Evolutionary conservation across 23 tunicate species (phyloP), one percentile per base, ranked within the genome.

Genomic region (Botrylloides violaceus): DNA sequence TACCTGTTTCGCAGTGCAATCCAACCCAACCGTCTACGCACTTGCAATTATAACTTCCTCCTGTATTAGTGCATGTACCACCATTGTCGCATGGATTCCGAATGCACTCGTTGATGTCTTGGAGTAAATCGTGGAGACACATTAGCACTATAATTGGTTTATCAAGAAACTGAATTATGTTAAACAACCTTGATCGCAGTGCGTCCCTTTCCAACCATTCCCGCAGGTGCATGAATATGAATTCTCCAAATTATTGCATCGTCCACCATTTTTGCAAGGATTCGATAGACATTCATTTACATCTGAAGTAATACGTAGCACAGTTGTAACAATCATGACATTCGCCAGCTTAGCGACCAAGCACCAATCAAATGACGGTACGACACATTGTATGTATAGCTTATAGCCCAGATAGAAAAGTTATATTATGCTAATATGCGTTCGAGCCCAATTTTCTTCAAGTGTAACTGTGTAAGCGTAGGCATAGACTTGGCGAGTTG

Each of bases 1-100:
- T 31, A 25, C 53, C 53, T 43, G 53, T 43, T 29, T 63, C 70
- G 35, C 91, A 84, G 1, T 71, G 70, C 28, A 59, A 29, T 25
- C 91, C 91, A 3, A 50, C 48, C 91, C 91, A 84, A 2, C 91
- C 83, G 4, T 38, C 38, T 3, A 37, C 66, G 55, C 91, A 84
- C 3, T 73, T 71, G 49, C 91, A 84, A 19, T 28, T 32, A 75
- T 39, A 84, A 26, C 71, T 72, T 9, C 34, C 36, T 6, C 29
- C 57, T 1, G 31, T 31, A 26, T 39, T 57, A 4, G 28, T 20
- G 36, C 93, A 85, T 2, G 80, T 80, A 37, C 80, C 93, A 23
- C 80, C 93, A 70, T 85, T 85, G 20, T 38, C 38, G 37, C 93
- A 84, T 6, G 92, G 92, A 53, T 66, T 74, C 19, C 83, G 61